phyloP scores from a whole-genome alignment of 1,140 invertebrate genomes.

The Atta colombica region DNA sequence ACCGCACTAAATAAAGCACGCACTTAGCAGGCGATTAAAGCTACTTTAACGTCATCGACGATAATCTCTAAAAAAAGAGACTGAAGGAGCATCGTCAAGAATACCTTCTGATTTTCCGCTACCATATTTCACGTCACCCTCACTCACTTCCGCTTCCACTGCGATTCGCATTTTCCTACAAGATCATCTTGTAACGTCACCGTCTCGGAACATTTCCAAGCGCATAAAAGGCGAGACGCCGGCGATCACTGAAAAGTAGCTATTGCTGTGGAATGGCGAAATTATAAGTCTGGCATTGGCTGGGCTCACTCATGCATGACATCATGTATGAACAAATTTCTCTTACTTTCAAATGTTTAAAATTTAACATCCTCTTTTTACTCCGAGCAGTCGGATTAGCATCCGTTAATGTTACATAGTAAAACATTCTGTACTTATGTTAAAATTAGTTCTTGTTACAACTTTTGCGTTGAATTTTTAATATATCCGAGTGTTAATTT shows the following conservation, averaged over 20 bases:
- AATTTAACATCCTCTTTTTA: neutral
- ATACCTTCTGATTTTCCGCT: slow-evolving; percentile 46
- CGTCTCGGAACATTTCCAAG: slow-evolving; percentile 54
- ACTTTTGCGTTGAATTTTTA: too few species aligned
- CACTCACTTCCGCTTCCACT: neutral
- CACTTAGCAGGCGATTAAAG: slow-evolving; percentile 41
- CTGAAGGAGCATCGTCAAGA: slow-evolving; percentile 29
- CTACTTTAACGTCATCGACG: slow-evolving; percentile 50
- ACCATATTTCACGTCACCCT: slow-evolving; percentile 47
- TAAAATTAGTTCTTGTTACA: too few species aligned
- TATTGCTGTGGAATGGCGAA: slow-evolving; percentile 59
- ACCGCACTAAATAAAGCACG: slow-evolving; percentile 36
- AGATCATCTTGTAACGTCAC: slow-evolving; percentile 38
- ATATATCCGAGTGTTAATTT: too few species aligned
- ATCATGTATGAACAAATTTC: slow-evolving; percentile 1
- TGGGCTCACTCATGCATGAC: slow-evolving; percentile 8
- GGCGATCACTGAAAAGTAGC: slow-evolving; percentile 64
- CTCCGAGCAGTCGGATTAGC: neutral
- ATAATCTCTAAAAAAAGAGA: slow-evolving; percentile 46
- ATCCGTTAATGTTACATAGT: too few species aligned
- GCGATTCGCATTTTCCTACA: slow-evolving; percentile 45
- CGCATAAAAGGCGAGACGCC: slow-evolving; percentile 61
- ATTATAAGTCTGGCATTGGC: slow-evolving; percentile 62
- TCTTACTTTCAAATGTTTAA: slow-evolving; percentile 8
- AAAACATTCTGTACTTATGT: too few species aligned